A percentile compares a stretch with the other conserved stretches of the same genome.
Conservation (phyloP, 2,797 vertebrate genomes). For the Aldrovandia affinis region DNA sequence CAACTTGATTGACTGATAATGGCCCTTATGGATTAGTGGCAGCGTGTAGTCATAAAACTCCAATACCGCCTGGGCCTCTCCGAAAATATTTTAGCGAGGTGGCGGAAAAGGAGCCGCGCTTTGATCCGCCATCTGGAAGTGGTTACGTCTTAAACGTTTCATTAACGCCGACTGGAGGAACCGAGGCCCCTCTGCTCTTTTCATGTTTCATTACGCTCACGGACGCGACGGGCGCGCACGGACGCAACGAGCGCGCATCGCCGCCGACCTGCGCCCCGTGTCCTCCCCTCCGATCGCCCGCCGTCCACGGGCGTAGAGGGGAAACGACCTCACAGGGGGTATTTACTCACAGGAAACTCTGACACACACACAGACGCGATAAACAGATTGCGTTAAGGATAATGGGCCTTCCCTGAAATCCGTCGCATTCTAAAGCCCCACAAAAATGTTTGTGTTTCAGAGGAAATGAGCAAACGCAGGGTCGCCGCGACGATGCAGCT, state of each 20-base stretch:
- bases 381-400: slow-evolving; percentile 8
- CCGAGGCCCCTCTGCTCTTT: slow-evolving; percentile 46
- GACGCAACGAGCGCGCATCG: neutral
- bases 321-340: slow-evolving; percentile 4
- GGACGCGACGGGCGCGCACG: slow-evolving; percentile 1
- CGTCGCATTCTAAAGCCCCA: slow-evolving; percentile 23
- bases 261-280: slow-evolving; percentile 2
- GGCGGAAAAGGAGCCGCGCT: slow-evolving; percentile 65
- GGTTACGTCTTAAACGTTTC: slow-evolving; percentile 67
- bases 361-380: neutral
- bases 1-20: slow-evolving; percentile 69
- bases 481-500: slow-evolving; percentile 24
- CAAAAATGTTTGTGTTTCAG: slow-evolving; percentile 29
- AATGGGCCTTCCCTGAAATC: slow-evolving; percentile 22
- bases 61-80: slow-evolving; percentile 71
- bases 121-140: slow-evolving; percentile 76
- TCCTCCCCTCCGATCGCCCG: slow-evolving; percentile 8
- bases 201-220: slow-evolving; percentile 13
- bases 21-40: slow-evolving; percentile 66
- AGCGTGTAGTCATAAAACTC: slow-evolving; percentile 72
- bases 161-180: slow-evolving; percentile 67
- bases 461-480: slow-evolving; percentile 17
- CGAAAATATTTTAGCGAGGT: slow-evolving; percentile 76
- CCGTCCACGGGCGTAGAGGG: slow-evolving; percentile 9
- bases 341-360: neutral